Conservation (phyloP, 2,797 vertebrate genomes). For the Diplodus sargus region DNA sequence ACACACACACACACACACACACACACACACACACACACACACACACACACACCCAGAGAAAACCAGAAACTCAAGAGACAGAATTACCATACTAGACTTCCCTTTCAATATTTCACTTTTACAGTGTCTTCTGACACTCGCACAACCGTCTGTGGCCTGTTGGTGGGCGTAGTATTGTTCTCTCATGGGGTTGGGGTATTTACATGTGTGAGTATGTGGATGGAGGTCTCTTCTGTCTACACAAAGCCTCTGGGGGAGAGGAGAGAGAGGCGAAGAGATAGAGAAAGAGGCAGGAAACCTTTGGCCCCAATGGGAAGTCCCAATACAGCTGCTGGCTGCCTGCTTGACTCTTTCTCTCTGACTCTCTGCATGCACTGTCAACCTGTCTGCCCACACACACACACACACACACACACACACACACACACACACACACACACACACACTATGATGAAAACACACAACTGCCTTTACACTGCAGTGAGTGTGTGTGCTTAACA, state of each 20-base stretch:
- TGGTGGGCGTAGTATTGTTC: slow-evolving; percentile 52
- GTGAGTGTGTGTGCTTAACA: background rate
- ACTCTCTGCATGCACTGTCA: slow-evolving; percentile 61
- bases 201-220: slow-evolving; percentile 31
- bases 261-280: slow-evolving; percentile 41
- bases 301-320: slow-evolving; percentile 67
- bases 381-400: slow-evolving; percentile 58
- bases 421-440: slow-evolving; percentile 2
- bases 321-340: slow-evolving; percentile 64
- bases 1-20: slow-evolving; percentile 1
- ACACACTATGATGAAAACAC: slow-evolving; percentile 19
- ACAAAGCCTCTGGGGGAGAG: slow-evolving; percentile 50
- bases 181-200: slow-evolving; percentile 17
- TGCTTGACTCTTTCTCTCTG: slow-evolving; percentile 43
- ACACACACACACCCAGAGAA: slow-evolving; percentile 13
- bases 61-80: slow-evolving; percentile 60
- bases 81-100: slow-evolving; percentile 69
- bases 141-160: slow-evolving; percentile 59
- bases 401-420: slow-evolving; percentile 8
- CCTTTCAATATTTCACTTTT: slow-evolving; percentile 67
- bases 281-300: slow-evolving; percentile 52
- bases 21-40: slow-evolving; percentile 10
- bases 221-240: slow-evolving; percentile 55
- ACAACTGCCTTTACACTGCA: slow-evolving; percentile 13
- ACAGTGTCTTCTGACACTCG: slow-evolving; percentile 60